Evolutionary conservation across 1,140 invertebrate genomes (phyloP).

Genomic region (Pteromalus puparum): DNA sequence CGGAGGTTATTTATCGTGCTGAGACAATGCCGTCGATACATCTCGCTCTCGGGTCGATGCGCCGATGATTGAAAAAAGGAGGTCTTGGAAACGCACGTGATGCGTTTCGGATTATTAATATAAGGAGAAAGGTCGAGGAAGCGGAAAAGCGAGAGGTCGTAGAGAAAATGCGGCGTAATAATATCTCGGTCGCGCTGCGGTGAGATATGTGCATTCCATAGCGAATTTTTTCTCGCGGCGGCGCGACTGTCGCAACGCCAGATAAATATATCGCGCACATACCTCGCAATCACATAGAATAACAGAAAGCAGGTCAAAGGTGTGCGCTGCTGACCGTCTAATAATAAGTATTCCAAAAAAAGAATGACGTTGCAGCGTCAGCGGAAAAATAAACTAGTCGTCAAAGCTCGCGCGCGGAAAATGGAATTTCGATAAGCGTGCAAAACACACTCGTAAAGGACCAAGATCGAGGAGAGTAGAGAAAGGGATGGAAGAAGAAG

Average conservation of each 20-base stretch:
- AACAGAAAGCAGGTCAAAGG: background rate
- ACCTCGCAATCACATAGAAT: background rate
- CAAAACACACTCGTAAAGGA: background rate
- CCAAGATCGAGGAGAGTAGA: background rate
- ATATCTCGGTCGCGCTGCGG: too few species aligned
- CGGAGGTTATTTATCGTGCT: background rate
- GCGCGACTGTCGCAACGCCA: background rate
- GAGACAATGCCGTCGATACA: background rate
- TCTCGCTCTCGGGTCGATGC: background rate
- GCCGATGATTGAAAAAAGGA: background rate
- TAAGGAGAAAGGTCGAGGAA: background rate
- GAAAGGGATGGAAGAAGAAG: background rate
- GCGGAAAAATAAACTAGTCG: constrained; percentile 4
- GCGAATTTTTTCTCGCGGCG: background rate
- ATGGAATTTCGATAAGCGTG: constrained; percentile 33
- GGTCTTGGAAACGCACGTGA: background rate
- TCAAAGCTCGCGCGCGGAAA: constrained; percentile 11
- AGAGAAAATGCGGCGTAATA: background rate
- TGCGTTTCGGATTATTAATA: background rate
- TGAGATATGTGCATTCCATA: background rate
- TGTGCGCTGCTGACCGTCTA: background rate
- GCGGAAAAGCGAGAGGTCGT: too few species aligned
- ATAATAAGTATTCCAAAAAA: background rate
- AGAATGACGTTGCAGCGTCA: background rate
- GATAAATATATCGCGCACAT: background rate